Base-by-base conservation (phyloP, 2,888 invertebrate genomes). In the Ligdia adustata region DNA sequence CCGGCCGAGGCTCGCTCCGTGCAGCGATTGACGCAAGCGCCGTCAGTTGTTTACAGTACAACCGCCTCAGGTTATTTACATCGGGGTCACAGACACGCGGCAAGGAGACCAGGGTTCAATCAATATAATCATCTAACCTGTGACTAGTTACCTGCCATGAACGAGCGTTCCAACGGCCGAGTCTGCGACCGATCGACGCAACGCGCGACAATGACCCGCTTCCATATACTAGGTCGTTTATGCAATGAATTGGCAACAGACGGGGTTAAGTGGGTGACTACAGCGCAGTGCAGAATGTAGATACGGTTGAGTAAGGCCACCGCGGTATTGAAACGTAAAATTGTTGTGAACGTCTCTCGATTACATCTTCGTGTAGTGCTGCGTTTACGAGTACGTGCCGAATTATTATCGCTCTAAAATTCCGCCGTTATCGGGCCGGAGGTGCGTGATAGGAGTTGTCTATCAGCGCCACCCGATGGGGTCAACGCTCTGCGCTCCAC, bases 71-170 rank as follows among this genome's bases (percentile, higher is more conserved):
- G 89, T 87, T 89, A 88, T 89, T 89, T 85, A 87, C 90, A 88
- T 87, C 83, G 89, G 87, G 89, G 89, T 90, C 88, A 89, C 85
- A 90, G 89, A 89, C 89, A 88, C 85, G 73, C 64, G 69, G 85
- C 56, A 86, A 85, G 86, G 83, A 83, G 83, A 83, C 76, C 74
- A 72, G 74, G 76, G 79, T 81, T 81, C 82, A 79, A 80, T 81
- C 80, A 78, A 80, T 82, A 76, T 82, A 77, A 81, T 82, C 80
- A 85, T 81, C 82, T 84, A 83, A 86, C 75, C 72, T 74, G 74
- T 67, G 65, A 72, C 73, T 63, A 62, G 55, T 62, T 71, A 72
- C 72, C 70, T 67, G 72, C 48, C 35, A 14, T 14, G 26, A 27
- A 16, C 18, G 26, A 41, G 20, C 35, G 33, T 9, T 16, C 15